Evolutionary conservation across 1,140 invertebrate genomes (phyloP).

Genomic region (Octopus bimaculoides): DNA sequence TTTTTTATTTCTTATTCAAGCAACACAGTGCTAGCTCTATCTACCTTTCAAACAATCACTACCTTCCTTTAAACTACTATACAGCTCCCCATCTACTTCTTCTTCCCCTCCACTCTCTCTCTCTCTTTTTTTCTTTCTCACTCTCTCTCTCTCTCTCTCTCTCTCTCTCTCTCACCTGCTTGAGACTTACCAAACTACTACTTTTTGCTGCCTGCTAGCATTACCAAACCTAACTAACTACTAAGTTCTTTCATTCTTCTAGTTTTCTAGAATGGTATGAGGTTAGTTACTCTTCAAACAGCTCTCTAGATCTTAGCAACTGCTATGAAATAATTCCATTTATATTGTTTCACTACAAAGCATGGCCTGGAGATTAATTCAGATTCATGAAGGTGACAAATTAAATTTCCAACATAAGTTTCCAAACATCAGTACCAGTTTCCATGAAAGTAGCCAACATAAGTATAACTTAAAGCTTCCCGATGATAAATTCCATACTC

Average conservation of each 20-base stretch:
- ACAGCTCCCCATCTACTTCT: not conserved
- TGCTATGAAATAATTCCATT: too few species aligned
- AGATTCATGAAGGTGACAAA: not conserved
- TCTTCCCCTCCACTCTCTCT: not conserved
- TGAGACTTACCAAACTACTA: too few species aligned
- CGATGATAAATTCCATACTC: not conserved
- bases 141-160: not conserved
- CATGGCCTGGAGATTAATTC: not conserved
- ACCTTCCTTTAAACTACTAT: too few species aligned
- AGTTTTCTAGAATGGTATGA: too few species aligned
- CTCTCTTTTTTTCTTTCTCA: not conserved
- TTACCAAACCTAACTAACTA: too few species aligned
- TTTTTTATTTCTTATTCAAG: too few species aligned
- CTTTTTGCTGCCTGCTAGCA: too few species aligned
- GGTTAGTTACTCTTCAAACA: too few species aligned
- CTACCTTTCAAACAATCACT: too few species aligned
- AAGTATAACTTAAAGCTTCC: not conserved
- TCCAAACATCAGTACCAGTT: not conserved
- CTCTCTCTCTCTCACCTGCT: not conserved
- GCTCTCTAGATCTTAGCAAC: too few species aligned
- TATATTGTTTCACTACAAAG: not conserved
- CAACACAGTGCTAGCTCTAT: too few species aligned
- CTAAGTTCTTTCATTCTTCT: too few species aligned
- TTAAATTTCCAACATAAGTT: not conserved
- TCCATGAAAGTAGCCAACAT: conserved; percentile 6